Evolutionary conservation across 2,113 vertebrate species (phyloP).

Genomic region (Pipa parva): DNA sequence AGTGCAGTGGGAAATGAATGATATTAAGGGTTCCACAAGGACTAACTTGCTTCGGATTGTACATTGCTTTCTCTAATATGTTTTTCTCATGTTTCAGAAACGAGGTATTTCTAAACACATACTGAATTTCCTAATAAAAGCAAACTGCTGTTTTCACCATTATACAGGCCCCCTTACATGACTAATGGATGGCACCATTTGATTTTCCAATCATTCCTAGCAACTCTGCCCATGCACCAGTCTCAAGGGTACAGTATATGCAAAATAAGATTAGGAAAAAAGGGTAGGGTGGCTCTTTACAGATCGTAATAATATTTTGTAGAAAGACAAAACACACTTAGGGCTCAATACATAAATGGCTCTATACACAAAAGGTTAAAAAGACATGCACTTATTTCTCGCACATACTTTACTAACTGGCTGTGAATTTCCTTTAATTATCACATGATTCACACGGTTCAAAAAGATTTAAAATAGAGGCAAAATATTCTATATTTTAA

Average conservation of each 20-base stretch:
- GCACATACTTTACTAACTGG: too few species aligned
- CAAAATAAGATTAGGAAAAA: constrained; percentile 39
- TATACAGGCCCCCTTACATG: constrained; percentile 37
- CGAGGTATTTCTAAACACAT: constrained; percentile 26
- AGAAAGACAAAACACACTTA: constrained; percentile 49
- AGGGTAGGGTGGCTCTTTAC: constrained; percentile 55
- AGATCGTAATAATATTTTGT: constrained; percentile 38
- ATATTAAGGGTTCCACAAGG: constrained; percentile 5
- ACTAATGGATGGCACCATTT: constrained; percentile 41
- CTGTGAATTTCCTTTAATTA: too few species aligned
- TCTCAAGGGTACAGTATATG: constrained; percentile 28
- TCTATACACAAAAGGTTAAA: too few species aligned
- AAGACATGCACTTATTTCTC: too few species aligned
- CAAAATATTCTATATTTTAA: not conserved
- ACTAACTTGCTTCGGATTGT: constrained; percentile 13
- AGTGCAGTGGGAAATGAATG: too few species aligned
- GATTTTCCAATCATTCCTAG: constrained; percentile 40
- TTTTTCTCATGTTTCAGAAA: constrained; percentile 39
- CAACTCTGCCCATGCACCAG: constrained; percentile 33
- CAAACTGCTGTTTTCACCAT: constrained; percentile 30
- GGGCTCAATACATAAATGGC: too few species aligned
- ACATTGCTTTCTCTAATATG: constrained; percentile 30
- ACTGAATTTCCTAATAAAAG: constrained; percentile 31
- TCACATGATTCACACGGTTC: too few species aligned
- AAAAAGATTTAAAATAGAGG: too few species aligned